Evolutionary conservation across 2,888 invertebrate species (phyloP).

Genomic region (Aromia moschata): DNA sequence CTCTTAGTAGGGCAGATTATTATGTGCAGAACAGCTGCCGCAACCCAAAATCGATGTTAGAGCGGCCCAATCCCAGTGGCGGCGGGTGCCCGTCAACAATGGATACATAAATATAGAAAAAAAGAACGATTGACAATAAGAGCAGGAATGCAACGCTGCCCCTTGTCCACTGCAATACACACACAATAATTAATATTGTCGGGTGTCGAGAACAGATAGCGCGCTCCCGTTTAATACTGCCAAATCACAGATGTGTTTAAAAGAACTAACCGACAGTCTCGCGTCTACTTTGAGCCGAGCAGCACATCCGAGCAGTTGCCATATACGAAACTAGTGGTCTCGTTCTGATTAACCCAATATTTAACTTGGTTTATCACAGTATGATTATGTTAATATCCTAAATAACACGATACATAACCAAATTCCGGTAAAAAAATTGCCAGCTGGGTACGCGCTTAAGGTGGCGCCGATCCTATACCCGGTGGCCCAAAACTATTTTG

Average conservation of each 20-base stretch:
- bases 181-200: conserved; percentile 41
- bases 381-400: conserved; percentile 65
- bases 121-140: conserved; percentile 10
- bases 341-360: conserved; percentile 68
- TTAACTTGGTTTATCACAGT: conserved; percentile 76
- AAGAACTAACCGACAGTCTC: conserved; percentile 12
- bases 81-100: conserved; percentile 3
- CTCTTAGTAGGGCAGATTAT: too few species aligned
- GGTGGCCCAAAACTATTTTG: conserved; percentile 13
- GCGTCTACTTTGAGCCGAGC: conserved; percentile 24
- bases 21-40: not conserved
- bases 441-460: conserved; percentile 41
- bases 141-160: conserved; percentile 17
- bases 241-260: conserved; percentile 34
- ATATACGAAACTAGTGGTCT: conserved; percentile 33
- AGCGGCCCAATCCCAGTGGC: not conserved
- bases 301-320: conserved; percentile 21
- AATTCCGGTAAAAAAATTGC: conserved; percentile 58
- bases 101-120: conserved; percentile 20
- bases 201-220: conserved; percentile 39
- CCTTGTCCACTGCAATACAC: conserved; percentile 17
- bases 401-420: conserved; percentile 61
- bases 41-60: not conserved
- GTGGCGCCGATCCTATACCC: conserved; percentile 4
- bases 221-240: conserved; percentile 24